Base-by-base conservation (phyloP, 2,888 invertebrate genomes). In the Vanessa cardui region DNA sequence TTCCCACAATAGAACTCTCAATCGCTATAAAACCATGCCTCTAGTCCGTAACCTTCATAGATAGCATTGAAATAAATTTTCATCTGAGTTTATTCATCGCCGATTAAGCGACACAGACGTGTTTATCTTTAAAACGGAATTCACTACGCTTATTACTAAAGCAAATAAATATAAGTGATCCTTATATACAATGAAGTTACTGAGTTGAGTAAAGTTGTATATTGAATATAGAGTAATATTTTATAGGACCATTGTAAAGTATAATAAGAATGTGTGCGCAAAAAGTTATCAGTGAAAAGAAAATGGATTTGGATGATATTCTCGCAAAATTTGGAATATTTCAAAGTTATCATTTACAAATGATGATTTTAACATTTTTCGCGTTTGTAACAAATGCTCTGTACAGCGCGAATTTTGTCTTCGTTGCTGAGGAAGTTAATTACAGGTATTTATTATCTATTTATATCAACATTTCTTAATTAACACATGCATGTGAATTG, bases 321-420 rank as follows among this genome's bases (percentile, higher is more conserved):
- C 70, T 84, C 52, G 72, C 74, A 4, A 77, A 79, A 20, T 84
- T 81, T 18, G 76, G 74, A 7, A 66, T 82, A 2, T 80, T 75
- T 45, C 76, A 79, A 20, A 72, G 77, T 0, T 84, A 83, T 68
- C 82, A 85, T 62, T 39, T 69, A 7, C 44, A 74, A 63, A 67
- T 76, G 21, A 70, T 79, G 18, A 50, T 76, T 3, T 72, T 82
- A 9, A 70, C 79, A 1, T 75, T 78, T 12, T 31, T 84, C 4
- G 80, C 77, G 0, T 78, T 79, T 21, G 62, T 76, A 0, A 74
- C 76, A 1, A 85, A 84, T 54, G 59, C 73, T 1, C 61, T 80
- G 39, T 81, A 79, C 64, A 74, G 77, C 61, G 58, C 70, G 4
- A 83, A 85, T 65, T 85, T 73, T 50, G 72, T 84, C 7, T 84